phyloP scores from a whole-genome alignment of 2,888 invertebrate genomes.

The Pilophorus perplexus region DNA sequence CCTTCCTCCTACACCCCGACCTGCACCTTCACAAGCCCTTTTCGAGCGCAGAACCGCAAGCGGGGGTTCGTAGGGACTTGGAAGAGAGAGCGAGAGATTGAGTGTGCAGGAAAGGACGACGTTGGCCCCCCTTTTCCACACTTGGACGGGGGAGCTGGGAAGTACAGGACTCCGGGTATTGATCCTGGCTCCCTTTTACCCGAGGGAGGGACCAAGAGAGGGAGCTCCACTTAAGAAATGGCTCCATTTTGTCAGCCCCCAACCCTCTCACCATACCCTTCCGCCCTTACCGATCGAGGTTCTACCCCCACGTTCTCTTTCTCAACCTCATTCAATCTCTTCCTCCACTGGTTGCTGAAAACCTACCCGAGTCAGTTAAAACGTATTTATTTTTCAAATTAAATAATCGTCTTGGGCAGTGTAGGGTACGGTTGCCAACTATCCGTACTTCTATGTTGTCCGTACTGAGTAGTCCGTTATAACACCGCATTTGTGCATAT shows the following conservation, averaged over 20 bases:
- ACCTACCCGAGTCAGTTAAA: no score
- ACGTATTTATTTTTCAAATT: no score
- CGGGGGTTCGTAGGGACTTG: neutral
- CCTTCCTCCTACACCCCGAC: neutral
- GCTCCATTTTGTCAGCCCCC: slow-evolving; percentile 33
- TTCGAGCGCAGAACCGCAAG: slow-evolving; percentile 25
- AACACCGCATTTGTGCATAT: no score
- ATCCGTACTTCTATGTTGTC: no score
- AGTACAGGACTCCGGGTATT: slow-evolving; percentile 35
- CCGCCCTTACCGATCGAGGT: no score
- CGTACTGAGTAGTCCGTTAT: no score
- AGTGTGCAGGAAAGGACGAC: slow-evolving; percentile 5
- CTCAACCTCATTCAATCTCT: no score
- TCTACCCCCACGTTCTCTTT: neutral
- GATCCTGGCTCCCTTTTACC: slow-evolving; percentile 37
- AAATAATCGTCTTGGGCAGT: no score
- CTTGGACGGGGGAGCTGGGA: no score
- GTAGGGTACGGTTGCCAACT: no score
- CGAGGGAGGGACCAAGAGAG: slow-evolving; percentile 11
- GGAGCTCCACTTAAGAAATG: slow-evolving; percentile 33
- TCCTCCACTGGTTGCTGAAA: no score
- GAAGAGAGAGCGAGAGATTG: neutral
- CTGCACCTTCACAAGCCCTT: slow-evolving; percentile 8
- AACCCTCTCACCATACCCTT: slow-evolving; percentile 4
- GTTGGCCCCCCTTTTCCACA: no score